Evolutionary conservation across 1,140 invertebrate species (phyloP), one percentile per base, ranked within the genome.

Genomic region (Antheraea pernyi): DNA sequence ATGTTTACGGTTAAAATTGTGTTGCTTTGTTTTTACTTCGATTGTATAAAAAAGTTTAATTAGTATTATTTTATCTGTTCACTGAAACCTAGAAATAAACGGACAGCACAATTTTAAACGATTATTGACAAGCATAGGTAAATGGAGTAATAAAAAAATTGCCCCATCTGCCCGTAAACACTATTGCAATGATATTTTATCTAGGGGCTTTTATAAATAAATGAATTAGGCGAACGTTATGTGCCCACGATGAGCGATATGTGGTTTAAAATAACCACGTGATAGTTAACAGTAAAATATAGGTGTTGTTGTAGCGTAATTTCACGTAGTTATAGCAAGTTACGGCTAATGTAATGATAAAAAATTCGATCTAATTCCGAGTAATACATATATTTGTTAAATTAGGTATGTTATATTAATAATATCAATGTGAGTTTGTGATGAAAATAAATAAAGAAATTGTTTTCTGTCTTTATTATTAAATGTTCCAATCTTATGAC

Each of bases 401-500:
- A 46, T 75, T 75, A 71, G 73, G 75, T 75, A 80, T 74, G 73
- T 77, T 78, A 74, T 80, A 75, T 74, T 78, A 78, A 77, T 82
- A 78, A 78, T 83, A 78, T 84, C 70, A 81, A 7, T 84, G 82
- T 74, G 74, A 84, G 79, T 82, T 84, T 89, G 86, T 88, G 82
- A 87, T 85, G 80, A 86, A 86, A 90, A 86, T 87, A 85, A 86
- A 87, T 70, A 83, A 74, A 76, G 72, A 80, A 81, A 72, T 81
- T 85, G 80, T 80, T 85, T 84, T 77, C 22, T 19, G 76, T 81
- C 76, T 67, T 59, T 75, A 19, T 71, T 58, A 66, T 66, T 39
- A 60, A 30, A 30, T 30, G 22, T 1, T 30, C 22, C 22, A 30
- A 30, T 30, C 22, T 30, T 4, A 30, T 2, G 22, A 30, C 22